A percentile compares a stretch with the other conserved stretches of the same genome.
Conservation (phyloP, 2,797 vertebrate species). For the Molossus alvarezi region DNA sequence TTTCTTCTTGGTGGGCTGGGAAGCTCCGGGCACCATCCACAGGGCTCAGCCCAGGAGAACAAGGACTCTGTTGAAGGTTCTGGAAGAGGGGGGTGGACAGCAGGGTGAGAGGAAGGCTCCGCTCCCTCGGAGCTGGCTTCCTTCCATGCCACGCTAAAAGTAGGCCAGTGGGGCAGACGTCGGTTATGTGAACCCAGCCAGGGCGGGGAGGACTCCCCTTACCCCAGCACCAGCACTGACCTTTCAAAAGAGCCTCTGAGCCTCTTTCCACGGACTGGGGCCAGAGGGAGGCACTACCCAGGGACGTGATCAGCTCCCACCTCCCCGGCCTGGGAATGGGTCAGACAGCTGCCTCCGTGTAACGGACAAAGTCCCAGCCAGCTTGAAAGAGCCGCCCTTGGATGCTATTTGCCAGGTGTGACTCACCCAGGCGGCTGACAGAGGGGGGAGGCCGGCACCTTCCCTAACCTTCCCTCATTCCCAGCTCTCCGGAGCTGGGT, state of each 20-base stretch:
- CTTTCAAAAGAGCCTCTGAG: not conserved
- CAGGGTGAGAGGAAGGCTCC: not conserved
- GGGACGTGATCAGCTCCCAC: not conserved
- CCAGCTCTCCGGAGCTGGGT: not conserved
- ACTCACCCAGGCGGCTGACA: constrained; percentile 70
- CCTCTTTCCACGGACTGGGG: not conserved
- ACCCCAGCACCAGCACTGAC: not conserved
- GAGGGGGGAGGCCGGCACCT: constrained; percentile 61
- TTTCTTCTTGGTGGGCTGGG: constrained; percentile 80
- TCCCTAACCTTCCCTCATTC: constrained; percentile 50
- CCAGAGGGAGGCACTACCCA: not conserved
- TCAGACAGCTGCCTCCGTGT: constrained; percentile 59
- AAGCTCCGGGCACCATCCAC: constrained; percentile 11
- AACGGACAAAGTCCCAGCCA: not conserved
- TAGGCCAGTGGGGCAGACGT: constrained; percentile 53
- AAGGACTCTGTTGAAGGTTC: constrained; percentile 61
- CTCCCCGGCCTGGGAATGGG: not conserved
- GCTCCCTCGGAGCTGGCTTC: not conserved
- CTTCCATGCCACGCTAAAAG: not conserved
- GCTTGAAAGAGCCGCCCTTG: constrained; percentile 27
- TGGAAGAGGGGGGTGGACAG: not conserved
- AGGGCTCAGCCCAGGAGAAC: not conserved
- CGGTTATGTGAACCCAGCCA: not conserved
- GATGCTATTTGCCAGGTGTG: not conserved
- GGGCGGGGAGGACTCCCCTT: not conserved